A percentile compares a stretch with the other conserved stretches of the same genome.
Conservation (phyloP, 2,113 vertebrate species). For the Okapia johnstoni region DNA sequence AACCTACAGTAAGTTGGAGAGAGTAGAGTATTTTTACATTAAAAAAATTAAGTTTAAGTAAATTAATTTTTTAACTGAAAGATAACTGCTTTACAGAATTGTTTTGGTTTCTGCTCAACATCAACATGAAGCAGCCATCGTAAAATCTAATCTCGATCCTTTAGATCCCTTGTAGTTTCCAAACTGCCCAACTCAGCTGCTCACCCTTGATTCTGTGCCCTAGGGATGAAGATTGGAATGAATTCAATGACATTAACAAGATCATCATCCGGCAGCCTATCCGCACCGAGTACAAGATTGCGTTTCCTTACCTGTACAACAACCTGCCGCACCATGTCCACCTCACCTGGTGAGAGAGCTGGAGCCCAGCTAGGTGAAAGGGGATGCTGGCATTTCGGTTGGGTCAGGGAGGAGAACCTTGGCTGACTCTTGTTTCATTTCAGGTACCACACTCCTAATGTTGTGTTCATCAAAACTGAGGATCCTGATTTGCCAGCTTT, state of each 20-base stretch:
- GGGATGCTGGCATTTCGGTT: not conserved
- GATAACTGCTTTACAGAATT: not conserved
- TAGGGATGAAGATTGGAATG: conserved; percentile 99
- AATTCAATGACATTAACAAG: conserved; percentile 99
- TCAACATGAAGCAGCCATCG: not conserved
- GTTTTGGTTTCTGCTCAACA: not conserved
- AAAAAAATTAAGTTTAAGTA: not conserved
- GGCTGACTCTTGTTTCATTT: not conserved
- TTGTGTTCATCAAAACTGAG: conserved; percentile 99
- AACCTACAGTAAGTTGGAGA: conserved; percentile 93
- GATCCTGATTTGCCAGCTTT: conserved; percentile 98
- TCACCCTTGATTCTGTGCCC: not conserved
- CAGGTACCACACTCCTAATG: conserved; percentile 99
- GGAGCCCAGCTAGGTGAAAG: not conserved
- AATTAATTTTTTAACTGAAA: not conserved
- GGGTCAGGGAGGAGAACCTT: not conserved
- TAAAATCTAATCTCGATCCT: not conserved
- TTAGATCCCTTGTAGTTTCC: not conserved
- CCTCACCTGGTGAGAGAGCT: conserved; percentile 90
- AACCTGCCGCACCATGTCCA: conserved; percentile 98
- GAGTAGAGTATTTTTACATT: not conserved
- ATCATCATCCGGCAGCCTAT: conserved; percentile 99
- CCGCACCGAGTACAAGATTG: conserved; percentile 98
- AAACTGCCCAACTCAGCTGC: not conserved
- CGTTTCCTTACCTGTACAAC: conserved; percentile 98